Percentiles rank a stretch among this genome's conserved stretches.
phyloP scores from a whole-genome alignment of 2,888 invertebrate genomes.

The Lepidochitona cinerea region DNA sequence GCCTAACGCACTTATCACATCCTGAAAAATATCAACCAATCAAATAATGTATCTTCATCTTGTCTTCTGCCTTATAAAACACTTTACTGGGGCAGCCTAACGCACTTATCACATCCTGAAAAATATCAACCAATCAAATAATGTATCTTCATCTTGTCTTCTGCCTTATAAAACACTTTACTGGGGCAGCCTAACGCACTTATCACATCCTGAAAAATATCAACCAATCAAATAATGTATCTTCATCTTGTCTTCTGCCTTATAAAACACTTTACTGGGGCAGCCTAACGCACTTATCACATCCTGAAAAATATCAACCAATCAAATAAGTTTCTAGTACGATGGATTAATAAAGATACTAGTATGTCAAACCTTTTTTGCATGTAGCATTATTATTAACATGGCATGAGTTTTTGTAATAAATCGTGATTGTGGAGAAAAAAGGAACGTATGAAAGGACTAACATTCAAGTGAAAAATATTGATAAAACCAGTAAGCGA shows the following conservation, averaged over 20 bases:
- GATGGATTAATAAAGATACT: too few species aligned
- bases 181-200: constrained; percentile 93
- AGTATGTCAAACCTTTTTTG: too few species aligned
- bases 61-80: constrained; percentile 98
- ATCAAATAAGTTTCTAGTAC: too few species aligned
- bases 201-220: constrained; percentile 80
- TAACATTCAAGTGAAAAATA: too few species aligned
- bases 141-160: constrained; percentile 99
- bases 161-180: constrained; percentile 94
- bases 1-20: constrained; percentile 89
- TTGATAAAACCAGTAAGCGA: too few species aligned
- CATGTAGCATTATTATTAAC: too few species aligned
- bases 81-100: constrained; percentile 93
- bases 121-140: too few species aligned
- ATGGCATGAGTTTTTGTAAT: too few species aligned
- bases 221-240: too few species aligned
- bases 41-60: constrained; percentile 98
- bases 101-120: constrained; percentile 83
- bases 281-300: constrained; percentile 91
- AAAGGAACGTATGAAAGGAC: too few species aligned
- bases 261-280: constrained; percentile 94
- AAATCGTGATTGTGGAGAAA: too few species aligned
- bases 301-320: constrained; percentile 76
- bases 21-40: too few species aligned
- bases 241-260: constrained; percentile 99